A percentile compares a stretch with the other conserved stretches of the same genome.
Evolutionary conservation across 2,113 vertebrate genomes (phyloP).

Genomic region (Pterocles burchelli): DNA sequence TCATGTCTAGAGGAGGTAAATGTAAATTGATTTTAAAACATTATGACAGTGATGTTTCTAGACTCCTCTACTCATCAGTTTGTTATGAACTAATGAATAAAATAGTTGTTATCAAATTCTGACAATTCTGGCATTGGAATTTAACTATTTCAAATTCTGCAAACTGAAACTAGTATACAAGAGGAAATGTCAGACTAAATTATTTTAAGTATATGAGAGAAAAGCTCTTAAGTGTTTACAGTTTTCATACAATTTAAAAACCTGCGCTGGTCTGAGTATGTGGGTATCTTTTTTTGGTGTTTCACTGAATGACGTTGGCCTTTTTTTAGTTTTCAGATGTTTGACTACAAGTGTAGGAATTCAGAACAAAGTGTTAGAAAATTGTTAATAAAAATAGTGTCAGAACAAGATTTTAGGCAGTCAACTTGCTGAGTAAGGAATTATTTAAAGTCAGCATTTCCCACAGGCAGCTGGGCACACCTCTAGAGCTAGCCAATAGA

Average conservation of each 20-base stretch:
- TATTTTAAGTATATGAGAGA: background rate
- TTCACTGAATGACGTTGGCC: background rate
- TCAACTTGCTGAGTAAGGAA: background rate
- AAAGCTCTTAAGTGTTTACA: background rate
- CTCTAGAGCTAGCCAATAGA: background rate
- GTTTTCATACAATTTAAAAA: background rate
- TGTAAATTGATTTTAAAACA: background rate
- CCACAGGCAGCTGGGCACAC: fast-evolving
- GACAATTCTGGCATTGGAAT: background rate
- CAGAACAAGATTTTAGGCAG: background rate
- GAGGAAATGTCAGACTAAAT: background rate
- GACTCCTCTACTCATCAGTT: background rate
- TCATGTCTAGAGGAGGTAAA: background rate
- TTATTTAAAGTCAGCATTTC: background rate
- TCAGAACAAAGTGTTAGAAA: background rate
- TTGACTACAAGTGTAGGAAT: background rate
- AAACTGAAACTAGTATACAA: background rate
- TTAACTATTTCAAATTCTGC: background rate
- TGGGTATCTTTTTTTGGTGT: background rate
- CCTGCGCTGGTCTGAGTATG: background rate
- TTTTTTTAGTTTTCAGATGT: background rate
- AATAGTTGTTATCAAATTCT: background rate
- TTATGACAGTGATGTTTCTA: background rate
- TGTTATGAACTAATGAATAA: background rate
- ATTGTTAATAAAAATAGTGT: background rate